Evolutionary conservation across 1,140 invertebrate species (phyloP), one percentile per base, ranked within the genome.

Genomic region (Ceratoteleas bidentatus): DNA sequence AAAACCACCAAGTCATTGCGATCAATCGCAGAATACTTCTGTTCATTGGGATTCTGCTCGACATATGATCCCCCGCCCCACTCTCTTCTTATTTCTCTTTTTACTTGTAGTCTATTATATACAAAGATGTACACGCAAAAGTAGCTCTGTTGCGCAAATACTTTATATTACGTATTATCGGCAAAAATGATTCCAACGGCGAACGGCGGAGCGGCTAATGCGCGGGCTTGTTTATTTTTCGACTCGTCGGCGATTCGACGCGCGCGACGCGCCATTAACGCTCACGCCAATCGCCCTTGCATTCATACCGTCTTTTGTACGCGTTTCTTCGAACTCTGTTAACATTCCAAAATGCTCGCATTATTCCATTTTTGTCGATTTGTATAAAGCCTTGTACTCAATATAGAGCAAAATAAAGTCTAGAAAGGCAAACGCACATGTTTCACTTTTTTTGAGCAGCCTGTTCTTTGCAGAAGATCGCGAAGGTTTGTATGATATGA

Each of bases 371-470:
- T 85, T 85, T 84, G 82, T 86, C 82, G 79, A 84, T 83, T 90
- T 92, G 90, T 92, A 91, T 87, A 91, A 87, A 87, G 84, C 87
- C 87, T 89, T 92, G 90, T 92, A 92, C 88, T 90, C 85, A 79
- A 90, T 91, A 90, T 90, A 90, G 86, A 91, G 89, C 88, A 90
- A 91, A 91, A 91, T 90, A 92, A 92, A 91, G 89, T 90, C 90
- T 92, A 92, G 90, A 91, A 92, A 91, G 90, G 87, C 88, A 91
- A 88, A 85, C 14, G 62, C 38, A 78, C 6, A 62, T 0, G 68
- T 73, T 68, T 52, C 61, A 72, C 8, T 58, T 53, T 73, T 65
- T 57, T 79, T 73, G 76, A 52, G 32, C 8, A 6, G 56, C 65
- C 66, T 77, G 66, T 60, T 62, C 13, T 49, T 57, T 38, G 36